Conservation (phyloP, 2,888 invertebrate genomes). For the Epirrhoe alternata region DNA sequence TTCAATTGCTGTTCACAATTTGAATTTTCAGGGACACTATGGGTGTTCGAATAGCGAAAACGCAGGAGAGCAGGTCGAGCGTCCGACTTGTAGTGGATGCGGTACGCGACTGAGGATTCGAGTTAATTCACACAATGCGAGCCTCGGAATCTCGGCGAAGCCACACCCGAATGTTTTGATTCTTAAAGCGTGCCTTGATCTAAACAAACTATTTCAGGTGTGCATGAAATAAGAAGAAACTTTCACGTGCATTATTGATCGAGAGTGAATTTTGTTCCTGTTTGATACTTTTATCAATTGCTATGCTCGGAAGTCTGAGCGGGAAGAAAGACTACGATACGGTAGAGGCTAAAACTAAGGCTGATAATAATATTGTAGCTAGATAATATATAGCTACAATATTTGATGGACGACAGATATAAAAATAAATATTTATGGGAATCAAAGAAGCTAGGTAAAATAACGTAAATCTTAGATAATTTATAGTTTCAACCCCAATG, state of each 20-base stretch:
- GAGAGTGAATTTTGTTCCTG: neutral
- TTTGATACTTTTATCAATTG: neutral
- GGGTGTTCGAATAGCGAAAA: constrained; percentile 28
- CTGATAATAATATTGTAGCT: no score
- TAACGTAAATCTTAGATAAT: neutral
- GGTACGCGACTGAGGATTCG: constrained; percentile 44
- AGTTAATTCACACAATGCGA: constrained; percentile 34
- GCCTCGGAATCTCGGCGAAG: constrained; percentile 39
- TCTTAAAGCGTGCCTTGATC: constrained; percentile 39
- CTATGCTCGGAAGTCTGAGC: neutral
- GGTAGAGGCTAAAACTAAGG: neutral
- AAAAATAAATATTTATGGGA: no score
- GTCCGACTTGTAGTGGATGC: constrained; percentile 43
- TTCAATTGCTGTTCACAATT: constrained; percentile 35
- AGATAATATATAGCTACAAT: no score
- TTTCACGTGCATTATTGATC: constrained; percentile 4
- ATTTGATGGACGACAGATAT: no score
- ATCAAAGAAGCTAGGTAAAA: neutral
- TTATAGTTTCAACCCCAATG: neutral
- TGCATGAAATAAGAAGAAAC: neutral
- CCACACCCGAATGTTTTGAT: constrained; percentile 76
- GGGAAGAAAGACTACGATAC: neutral
- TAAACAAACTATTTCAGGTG: constrained; percentile 28
- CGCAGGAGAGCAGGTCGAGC: constrained; percentile 33
- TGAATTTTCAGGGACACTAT: constrained; percentile 42